Evolutionary conservation across 2,797 vertebrate genomes (phyloP).

Genomic region (Lepus oiostolus): DNA sequence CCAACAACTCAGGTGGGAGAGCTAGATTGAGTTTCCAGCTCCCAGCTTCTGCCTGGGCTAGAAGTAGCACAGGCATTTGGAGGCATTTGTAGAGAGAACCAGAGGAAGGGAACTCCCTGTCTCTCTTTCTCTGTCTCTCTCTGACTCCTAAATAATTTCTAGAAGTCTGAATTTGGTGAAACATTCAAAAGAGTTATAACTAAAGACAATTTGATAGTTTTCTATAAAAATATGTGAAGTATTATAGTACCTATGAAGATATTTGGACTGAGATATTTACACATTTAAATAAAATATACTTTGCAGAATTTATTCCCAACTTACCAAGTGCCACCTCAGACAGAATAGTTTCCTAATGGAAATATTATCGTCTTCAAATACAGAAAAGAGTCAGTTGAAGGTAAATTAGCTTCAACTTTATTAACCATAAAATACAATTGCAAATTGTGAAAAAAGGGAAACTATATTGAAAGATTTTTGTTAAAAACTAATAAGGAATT

Average conservation of each 20-base stretch:
- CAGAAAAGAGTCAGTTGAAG: background rate
- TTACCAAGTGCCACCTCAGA: conserved; percentile 17
- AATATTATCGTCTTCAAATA: conserved; percentile 50
- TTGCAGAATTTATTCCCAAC: conserved; percentile 48
- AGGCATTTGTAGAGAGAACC: too few species aligned
- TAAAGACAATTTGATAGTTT: conserved; percentile 34
- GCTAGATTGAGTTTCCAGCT: too few species aligned
- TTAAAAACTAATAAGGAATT: conserved; percentile 25
- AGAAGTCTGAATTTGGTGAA: conserved; percentile 1
- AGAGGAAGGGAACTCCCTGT: too few species aligned
- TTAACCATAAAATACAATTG: conserved; percentile 38
- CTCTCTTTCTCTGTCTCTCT: too few species aligned
- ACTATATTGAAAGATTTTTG: conserved; percentile 38
- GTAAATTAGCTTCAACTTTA: background rate
- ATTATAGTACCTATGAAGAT: conserved; percentile 19
- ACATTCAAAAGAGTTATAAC: conserved; percentile 30
- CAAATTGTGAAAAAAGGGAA: conserved; percentile 48
- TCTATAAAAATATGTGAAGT: conserved; percentile 53
- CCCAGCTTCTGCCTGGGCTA: too few species aligned
- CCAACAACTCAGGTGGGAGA: too few species aligned
- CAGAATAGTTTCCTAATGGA: conserved; percentile 49
- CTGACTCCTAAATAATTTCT: too few species aligned
- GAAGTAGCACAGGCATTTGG: too few species aligned
- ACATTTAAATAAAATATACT: conserved; percentile 22
- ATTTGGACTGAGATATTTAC: conserved; percentile 50